Conservation (phyloP, 2,888 invertebrate genomes). For the Zhuqinia jingwanae region DNA sequence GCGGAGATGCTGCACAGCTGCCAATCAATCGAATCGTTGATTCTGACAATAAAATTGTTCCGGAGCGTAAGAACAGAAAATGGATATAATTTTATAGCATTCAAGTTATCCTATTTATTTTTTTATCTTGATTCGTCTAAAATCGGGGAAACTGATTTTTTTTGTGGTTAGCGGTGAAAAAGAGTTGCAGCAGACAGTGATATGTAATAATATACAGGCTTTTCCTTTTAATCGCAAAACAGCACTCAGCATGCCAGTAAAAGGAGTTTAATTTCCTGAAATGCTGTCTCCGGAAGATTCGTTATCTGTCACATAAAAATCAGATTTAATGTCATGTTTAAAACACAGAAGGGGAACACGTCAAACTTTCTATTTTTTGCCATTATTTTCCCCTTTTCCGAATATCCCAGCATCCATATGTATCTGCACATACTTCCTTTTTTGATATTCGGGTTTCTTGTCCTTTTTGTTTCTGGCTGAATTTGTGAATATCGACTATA, state of each 20-base stretch:
- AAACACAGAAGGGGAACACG: conserved; percentile 32
- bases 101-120: not conserved
- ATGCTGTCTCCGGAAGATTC: conserved; percentile 30
- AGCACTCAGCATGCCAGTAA: conserved; percentile 22
- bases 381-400: conserved; percentile 7
- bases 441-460: not conserved
- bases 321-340: conserved; percentile 46
- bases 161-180: not conserved
- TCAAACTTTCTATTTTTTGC: conserved; percentile 34
- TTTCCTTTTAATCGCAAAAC: conserved; percentile 55
- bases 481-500: too few species aligned
- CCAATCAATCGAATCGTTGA: conserved; percentile 35
- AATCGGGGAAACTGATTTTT: not conserved
- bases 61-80: not conserved
- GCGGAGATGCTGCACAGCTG: conserved; percentile 35
- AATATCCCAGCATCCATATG: not conserved
- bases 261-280: conserved; percentile 40
- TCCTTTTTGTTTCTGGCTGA: not conserved
- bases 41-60: conserved; percentile 40
- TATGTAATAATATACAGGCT: conserved; percentile 59
- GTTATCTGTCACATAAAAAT: conserved; percentile 58
- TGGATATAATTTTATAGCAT: not conserved
- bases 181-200: conserved; percentile 25
- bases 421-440: not conserved
- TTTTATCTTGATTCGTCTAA: not conserved